A percentile compares a stretch with the other conserved stretches of the same genome.
Conservation (phyloP, 2,888 invertebrate species). For the Helleia helle region DNA sequence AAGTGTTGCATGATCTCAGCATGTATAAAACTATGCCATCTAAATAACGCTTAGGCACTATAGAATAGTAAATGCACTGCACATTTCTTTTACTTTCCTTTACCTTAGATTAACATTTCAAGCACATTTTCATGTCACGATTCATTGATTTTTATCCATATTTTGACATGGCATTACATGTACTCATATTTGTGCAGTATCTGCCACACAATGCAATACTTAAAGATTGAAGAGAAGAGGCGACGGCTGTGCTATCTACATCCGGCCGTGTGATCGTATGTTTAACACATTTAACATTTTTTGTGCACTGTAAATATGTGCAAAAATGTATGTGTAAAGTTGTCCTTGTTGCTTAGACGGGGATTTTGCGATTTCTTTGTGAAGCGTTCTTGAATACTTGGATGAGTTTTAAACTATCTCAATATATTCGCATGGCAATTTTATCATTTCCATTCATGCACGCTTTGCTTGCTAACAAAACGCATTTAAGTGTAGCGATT, state of each 20-base stretch:
- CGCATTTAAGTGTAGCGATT: conserved; percentile 61
- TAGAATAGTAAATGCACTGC: background rate
- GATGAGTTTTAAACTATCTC: conserved; percentile 6
- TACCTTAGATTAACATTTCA: conserved; percentile 2
- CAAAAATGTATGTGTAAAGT: conserved; percentile 22
- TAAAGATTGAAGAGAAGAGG: conserved; percentile 59
- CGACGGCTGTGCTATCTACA: conserved; percentile 56
- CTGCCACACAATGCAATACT: conserved; percentile 69
- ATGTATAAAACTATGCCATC: too few species aligned
- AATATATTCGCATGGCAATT: conserved; percentile 17
- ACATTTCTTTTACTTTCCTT: background rate
- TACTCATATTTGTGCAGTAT: conserved; percentile 60
- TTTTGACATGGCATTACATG: conserved; percentile 8
- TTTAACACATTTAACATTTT: conserved; percentile 35
- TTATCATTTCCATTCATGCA: conserved; percentile 8
- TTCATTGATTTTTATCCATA: background rate
- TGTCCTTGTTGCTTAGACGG: conserved; percentile 18
- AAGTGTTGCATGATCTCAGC: conserved; percentile 6
- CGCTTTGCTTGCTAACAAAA: conserved; percentile 44
- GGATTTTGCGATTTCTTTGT: conserved; percentile 14
- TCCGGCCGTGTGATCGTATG: conserved; percentile 55
- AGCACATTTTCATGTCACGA: background rate
- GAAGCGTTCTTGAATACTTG: conserved; percentile 8
- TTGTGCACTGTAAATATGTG: conserved; percentile 49
- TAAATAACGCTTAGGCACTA: too few species aligned